These are phyloP conservation scores for Pardalotus punctatus DNA, from an alignment of 2,113 vertebrate genomes.

Conservation along the genomic window DNA sequence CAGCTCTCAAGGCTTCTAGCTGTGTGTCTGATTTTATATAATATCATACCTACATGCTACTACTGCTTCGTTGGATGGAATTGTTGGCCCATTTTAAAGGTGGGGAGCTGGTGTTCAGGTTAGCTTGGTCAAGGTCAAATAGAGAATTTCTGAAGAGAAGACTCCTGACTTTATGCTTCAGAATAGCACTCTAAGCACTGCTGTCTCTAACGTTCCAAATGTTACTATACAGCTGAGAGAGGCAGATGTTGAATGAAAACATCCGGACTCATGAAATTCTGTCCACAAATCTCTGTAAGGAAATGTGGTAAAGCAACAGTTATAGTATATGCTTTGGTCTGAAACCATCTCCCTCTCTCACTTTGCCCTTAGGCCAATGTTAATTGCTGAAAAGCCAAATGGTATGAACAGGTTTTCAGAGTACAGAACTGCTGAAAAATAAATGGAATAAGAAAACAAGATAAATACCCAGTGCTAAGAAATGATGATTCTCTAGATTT, in stretches of 20 bases:
- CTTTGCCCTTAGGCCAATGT: background rate
- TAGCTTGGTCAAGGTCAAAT: background rate
- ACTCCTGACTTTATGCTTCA: background rate
- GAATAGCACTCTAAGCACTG: background rate
- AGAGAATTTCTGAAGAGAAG: background rate
- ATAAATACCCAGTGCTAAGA: slow-evolving; percentile 60
- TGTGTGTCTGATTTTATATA: background rate
- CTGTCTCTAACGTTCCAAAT: background rate
- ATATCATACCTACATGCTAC: background rate
- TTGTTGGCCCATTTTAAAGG: background rate
- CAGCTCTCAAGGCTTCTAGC: background rate
- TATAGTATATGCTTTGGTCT: background rate
- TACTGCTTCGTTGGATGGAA: background rate
- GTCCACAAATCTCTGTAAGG: background rate
- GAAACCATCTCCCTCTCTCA: background rate
- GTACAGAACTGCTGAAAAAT: slow-evolving; percentile 25
- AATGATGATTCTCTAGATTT: slow-evolving; percentile 61
- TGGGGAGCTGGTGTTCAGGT: background rate
- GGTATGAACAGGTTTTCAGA: background rate
- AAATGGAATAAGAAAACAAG: slow-evolving; percentile 57
- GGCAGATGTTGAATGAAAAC: background rate
- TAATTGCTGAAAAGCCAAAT: slow-evolving; percentile 54
- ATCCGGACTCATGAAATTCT: background rate
- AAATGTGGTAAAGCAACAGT: background rate
- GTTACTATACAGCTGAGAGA: background rate